phyloP scores from a whole-genome alignment of 2,797 vertebrate species.

The Lutjanus argentimaculatus region DNA sequence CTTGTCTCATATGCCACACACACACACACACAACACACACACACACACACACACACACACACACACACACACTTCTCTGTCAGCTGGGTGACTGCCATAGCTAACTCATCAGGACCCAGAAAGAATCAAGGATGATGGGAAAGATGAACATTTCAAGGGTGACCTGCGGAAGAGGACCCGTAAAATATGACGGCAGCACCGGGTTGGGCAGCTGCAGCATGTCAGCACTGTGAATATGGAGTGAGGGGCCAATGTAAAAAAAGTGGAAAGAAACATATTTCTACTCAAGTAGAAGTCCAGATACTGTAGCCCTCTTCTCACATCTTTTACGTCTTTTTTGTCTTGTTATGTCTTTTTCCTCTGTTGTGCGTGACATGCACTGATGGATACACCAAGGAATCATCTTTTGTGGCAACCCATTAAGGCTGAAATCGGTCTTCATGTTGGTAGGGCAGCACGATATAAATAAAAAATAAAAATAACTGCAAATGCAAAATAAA shows the following conservation, averaged over 20 bases:
- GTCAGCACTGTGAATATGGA: slow-evolving; percentile 1
- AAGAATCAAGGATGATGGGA: slow-evolving; percentile 62
- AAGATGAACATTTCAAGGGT: slow-evolving; percentile 60
- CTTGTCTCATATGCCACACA: slow-evolving; percentile 28
- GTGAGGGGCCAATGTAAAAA: not conserved
- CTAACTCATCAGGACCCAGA: slow-evolving; percentile 50
- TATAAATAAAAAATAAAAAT: too few relatives aligned
- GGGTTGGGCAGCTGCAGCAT: not conserved
- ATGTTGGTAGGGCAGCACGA: too few relatives aligned
- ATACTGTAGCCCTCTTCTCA: too few relatives aligned
- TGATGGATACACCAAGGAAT: too few relatives aligned
- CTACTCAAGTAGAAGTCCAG: too few relatives aligned
- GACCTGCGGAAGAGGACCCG: slow-evolving; percentile 21
- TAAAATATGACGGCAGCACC: slow-evolving; percentile 18
- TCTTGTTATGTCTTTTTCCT: too few relatives aligned
- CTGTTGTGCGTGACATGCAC: too few relatives aligned
- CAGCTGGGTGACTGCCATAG: slow-evolving; percentile 27
- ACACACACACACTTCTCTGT: slow-evolving; percentile 14
- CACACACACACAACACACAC: slow-evolving; percentile 25
- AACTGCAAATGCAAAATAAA: too few relatives aligned
- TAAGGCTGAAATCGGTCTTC: too few relatives aligned
- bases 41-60: slow-evolving; percentile 18
- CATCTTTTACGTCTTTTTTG: too few relatives aligned
- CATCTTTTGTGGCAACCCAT: too few relatives aligned
- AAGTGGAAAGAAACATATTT: slow-evolving; percentile 11